A percentile compares a stretch with the other conserved stretches of the same genome.
Conservation (phyloP, 30 jellyfish, hydroid and myxozoan genomes). For the Clytia hemisphaerica region DNA sequence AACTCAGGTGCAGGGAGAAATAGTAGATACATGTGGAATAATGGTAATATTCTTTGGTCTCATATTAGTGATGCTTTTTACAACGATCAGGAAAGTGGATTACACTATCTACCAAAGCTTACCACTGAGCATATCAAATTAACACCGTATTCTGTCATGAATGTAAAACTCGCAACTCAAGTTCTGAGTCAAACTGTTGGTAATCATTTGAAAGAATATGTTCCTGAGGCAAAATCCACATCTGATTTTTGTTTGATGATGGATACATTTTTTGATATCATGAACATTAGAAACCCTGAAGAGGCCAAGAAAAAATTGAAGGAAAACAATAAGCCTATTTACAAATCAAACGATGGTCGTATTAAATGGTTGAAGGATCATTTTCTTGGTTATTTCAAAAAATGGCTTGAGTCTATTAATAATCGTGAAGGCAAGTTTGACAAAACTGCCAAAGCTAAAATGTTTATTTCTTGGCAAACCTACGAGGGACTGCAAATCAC, state of each 20-base stretch:
- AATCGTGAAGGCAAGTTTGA: too few species aligned
- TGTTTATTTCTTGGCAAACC: slow-evolving; percentile 19
- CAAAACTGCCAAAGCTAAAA: slow-evolving; percentile 6
- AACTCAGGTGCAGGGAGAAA: slow-evolving; percentile 33
- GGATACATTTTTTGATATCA: slow-evolving; percentile 8
- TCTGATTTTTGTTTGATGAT: slow-evolving; percentile 1
- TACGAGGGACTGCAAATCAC: slow-evolving; percentile 5
- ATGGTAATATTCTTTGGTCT: slow-evolving; percentile 27
- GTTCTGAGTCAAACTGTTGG: not conserved
- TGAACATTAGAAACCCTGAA: slow-evolving; percentile 4
- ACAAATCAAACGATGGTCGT: not conserved
- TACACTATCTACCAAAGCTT: slow-evolving; percentile 13
- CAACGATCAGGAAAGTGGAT: slow-evolving; percentile 30
- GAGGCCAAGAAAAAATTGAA: not conserved
- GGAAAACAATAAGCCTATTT: not conserved
- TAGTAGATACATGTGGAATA: slow-evolving; percentile 41
- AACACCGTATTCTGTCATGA: slow-evolving; percentile 24
- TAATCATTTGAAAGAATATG: slow-evolving; percentile 4
- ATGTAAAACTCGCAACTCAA: not conserved
- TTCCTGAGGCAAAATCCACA: too few species aligned
- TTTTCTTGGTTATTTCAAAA: not conserved
- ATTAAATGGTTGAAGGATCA: slow-evolving; percentile 9
- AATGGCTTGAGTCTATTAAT: not conserved
- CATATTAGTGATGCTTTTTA: slow-evolving; percentile 11
- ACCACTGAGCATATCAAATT: slow-evolving; percentile 5